These are phyloP conservation scores for Rhagium mordax DNA, from an alignment of 2,888 invertebrate genomes.

Conservation along the genomic window DNA sequence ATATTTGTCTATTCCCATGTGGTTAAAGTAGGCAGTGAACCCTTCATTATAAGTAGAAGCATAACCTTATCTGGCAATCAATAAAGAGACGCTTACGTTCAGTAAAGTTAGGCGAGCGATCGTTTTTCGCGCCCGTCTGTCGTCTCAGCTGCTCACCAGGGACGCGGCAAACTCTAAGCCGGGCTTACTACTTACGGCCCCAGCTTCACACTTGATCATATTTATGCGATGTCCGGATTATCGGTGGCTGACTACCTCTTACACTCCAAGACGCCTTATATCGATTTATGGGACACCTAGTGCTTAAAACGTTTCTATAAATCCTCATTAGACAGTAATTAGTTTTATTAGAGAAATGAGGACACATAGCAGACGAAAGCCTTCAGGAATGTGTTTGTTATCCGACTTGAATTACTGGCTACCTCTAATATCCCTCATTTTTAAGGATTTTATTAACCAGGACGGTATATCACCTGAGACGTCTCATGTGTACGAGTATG, in stretches of 20 bases:
- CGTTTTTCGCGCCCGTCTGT: slow-evolving; percentile 64
- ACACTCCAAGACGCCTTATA: slow-evolving; percentile 69
- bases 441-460: too few species aligned
- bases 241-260: slow-evolving; percentile 69
- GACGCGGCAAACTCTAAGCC: slow-evolving; percentile 70
- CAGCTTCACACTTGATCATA: slow-evolving; percentile 72
- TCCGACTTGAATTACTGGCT: not conserved
- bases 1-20: slow-evolving; percentile 36
- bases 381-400: not conserved
- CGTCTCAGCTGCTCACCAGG: slow-evolving; percentile 68
- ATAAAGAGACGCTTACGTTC: slow-evolving; percentile 63
- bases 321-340: slow-evolving; percentile 68
- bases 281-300: slow-evolving; percentile 69
- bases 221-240: slow-evolving; percentile 72
- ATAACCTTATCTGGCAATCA: slow-evolving; percentile 60
- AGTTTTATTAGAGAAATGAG: slow-evolving; percentile 56
- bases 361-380: not conserved
- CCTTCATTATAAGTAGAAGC: slow-evolving; percentile 50
- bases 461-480: not conserved
- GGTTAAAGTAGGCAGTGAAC: slow-evolving; percentile 32
- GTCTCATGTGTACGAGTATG: not conserved
- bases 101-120: slow-evolving; percentile 63
- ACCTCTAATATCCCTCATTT: too few species aligned
- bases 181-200: slow-evolving; percentile 70
- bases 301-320: slow-evolving; percentile 66